Conservation (phyloP, 2,797 vertebrate genomes). For the Emydoidea blandingii region DNA sequence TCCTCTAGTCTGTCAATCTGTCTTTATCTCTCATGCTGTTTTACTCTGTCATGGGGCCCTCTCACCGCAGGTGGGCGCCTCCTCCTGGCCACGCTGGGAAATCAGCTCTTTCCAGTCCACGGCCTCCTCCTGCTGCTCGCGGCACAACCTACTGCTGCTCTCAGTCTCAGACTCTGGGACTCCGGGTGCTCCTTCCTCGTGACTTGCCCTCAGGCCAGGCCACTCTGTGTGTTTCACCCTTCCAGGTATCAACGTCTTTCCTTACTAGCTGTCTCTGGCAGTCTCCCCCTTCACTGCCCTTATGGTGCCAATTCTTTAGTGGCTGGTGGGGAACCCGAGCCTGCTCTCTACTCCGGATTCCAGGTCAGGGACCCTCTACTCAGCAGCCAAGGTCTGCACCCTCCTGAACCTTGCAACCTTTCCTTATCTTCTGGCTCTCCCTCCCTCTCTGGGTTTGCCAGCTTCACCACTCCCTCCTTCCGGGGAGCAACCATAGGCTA, state of each 20-base stretch:
- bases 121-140: not conserved
- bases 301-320: not conserved
- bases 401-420: not conserved
- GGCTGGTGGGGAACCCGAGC: not conserved
- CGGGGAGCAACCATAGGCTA: too few species aligned
- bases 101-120: not conserved
- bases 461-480: not conserved
- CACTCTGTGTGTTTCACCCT: not conserved
- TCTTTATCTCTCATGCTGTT: not conserved
- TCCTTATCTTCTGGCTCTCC: not conserved
- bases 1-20: slow-evolving; percentile 5
- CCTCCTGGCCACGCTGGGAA: not conserved
- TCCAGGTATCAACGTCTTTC: not conserved
- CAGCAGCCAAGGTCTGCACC: not conserved
- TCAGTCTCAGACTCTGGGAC: not conserved
- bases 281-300: not conserved
- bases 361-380: not conserved
- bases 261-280: not conserved
- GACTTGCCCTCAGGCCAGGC: not conserved
- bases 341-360: not conserved
- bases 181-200: not conserved
- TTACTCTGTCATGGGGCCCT: not conserved
- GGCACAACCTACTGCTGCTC: not conserved
- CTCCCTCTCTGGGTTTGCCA: not conserved
- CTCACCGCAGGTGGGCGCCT: not conserved